Conservation (phyloP, 2,113 vertebrate species). For the Tinamus guttatus region DNA sequence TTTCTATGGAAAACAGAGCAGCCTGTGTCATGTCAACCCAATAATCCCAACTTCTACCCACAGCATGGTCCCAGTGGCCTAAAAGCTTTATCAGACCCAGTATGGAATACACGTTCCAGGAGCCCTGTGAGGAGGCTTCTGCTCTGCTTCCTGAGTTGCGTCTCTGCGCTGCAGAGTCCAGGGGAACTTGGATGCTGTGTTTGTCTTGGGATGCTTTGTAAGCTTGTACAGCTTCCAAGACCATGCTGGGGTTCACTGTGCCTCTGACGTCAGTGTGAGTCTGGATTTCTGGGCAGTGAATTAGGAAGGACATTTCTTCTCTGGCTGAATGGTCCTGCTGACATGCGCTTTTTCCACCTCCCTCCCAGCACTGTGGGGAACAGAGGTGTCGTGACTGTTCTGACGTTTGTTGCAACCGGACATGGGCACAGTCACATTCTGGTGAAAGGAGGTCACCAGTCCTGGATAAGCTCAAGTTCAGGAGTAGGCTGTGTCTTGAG, state of each 20-base stretch:
- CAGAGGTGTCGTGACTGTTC: not conserved
- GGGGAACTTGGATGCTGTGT: no score
- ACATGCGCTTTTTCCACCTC: not conserved
- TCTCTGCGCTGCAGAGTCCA: not conserved
- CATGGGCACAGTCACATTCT: not conserved
- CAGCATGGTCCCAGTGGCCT: not conserved
- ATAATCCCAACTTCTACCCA: not conserved
- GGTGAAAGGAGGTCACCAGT: not conserved
- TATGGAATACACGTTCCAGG: not conserved
- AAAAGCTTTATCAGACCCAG: slow-evolving; percentile 4
- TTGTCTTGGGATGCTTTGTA: not conserved
- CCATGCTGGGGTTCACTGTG: not conserved
- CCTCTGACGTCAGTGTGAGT: not conserved
- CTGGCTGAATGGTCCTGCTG: not conserved
- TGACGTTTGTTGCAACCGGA: not conserved
- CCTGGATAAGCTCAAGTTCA: not conserved
- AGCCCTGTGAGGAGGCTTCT: not conserved
- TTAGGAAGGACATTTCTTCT: not conserved
- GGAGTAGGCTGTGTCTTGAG: not conserved
- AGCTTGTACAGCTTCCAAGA: not conserved
- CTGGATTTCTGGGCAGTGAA: not conserved
- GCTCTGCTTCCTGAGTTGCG: not conserved
- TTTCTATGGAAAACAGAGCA: slow-evolving; percentile 30
- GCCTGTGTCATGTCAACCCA: not conserved
- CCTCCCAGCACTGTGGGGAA: not conserved